Evolutionary conservation across 1,140 invertebrate genomes (phyloP).

Genomic region (Bombus ignitus): DNA sequence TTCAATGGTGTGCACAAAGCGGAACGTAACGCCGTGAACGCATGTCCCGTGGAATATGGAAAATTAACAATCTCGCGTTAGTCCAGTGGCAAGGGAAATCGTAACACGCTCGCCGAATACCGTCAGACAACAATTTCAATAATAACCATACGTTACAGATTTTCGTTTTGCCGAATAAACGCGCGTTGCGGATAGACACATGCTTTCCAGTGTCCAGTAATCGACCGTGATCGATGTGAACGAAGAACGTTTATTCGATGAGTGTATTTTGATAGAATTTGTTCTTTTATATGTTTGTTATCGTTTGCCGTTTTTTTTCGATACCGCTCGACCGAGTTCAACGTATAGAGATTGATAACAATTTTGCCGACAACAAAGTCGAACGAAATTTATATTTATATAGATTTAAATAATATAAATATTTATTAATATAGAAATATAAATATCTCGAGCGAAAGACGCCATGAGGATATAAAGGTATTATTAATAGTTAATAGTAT

Average conservation of each 20-base stretch:
- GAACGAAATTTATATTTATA: background rate
- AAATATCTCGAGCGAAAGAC: too few species aligned
- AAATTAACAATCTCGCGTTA: conserved; percentile 42
- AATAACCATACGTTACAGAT: conserved; percentile 11
- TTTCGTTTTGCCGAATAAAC: conserved; percentile 23
- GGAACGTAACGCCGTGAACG: conserved; percentile 18
- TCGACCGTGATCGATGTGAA: background rate
- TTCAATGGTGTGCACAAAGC: conserved; percentile 35
- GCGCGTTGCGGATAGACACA: background rate
- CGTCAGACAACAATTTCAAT: conserved; percentile 28
- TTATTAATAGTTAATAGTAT: too few species aligned
- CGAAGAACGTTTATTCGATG: background rate
- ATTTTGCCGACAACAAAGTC: background rate
- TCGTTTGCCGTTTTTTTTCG: background rate
- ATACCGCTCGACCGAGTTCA: background rate
- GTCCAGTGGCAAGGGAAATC: too few species aligned
- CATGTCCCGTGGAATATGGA: conserved; percentile 34
- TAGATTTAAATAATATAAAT: too few species aligned
- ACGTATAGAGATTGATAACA: background rate
- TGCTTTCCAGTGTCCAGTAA: background rate
- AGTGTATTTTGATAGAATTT: background rate
- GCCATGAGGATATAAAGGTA: too few species aligned
- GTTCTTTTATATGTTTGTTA: background rate
- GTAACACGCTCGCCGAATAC: background rate
- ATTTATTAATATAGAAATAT: too few species aligned